phyloP scores from a whole-genome alignment of 2,888 invertebrate genomes.

The Xestobium rufovillosum region DNA sequence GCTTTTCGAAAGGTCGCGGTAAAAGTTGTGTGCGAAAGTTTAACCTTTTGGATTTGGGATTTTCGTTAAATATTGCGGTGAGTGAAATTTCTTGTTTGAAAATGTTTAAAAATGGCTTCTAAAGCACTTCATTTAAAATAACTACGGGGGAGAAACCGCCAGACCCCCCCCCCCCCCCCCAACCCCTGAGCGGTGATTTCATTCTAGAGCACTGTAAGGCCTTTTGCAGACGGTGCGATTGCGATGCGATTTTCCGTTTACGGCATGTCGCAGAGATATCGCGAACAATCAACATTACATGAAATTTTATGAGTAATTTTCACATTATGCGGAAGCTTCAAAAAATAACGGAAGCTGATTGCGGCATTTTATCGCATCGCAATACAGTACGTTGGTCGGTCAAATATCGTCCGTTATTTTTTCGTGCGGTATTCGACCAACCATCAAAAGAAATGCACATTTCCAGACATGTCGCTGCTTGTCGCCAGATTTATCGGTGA shows the following conservation, averaged over 20 bases:
- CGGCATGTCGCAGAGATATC: neutral
- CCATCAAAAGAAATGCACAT: constrained; percentile 1
- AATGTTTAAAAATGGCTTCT: too few species aligned
- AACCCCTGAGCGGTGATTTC: too few species aligned
- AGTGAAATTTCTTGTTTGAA: too few species aligned
- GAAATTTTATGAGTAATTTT: neutral
- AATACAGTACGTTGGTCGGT: constrained; percentile 1
- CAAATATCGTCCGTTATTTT: constrained; percentile 1
- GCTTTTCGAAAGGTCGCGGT: too few species aligned
- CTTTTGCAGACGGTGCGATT: constrained; percentile 2
- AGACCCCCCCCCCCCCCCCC: too few species aligned
- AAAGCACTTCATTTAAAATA: too few species aligned
- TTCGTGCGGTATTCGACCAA: constrained; percentile 2
- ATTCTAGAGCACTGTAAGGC: too few species aligned
- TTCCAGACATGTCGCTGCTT: constrained; percentile 1
- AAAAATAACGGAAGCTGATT: neutral
- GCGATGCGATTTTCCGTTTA: constrained; percentile 2
- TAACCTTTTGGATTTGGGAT: too few species aligned
- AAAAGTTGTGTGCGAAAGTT: too few species aligned
- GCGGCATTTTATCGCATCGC: constrained; percentile 1
- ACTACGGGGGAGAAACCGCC: too few species aligned
- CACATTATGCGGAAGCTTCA: neutral
- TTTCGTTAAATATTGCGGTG: too few species aligned
- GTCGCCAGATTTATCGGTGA: neutral
- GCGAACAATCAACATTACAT: neutral